Evolutionary conservation across 2,113 vertebrate species (phyloP).

Genomic region (Bujurquina vittata): DNA sequence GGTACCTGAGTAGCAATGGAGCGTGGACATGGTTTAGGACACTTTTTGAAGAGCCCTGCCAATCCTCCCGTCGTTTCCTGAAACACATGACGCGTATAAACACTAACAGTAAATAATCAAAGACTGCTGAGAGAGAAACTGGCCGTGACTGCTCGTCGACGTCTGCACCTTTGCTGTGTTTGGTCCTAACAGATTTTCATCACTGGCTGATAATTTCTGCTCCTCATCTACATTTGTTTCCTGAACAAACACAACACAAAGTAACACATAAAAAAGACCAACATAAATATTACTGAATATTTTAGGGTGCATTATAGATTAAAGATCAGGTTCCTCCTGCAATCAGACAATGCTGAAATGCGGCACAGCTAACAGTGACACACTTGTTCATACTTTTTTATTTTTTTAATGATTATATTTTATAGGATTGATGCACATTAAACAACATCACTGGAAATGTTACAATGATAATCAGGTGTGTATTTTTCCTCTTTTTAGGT

Average conservation of each 20-base stretch:
- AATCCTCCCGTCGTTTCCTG: conserved; percentile 66
- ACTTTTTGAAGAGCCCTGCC: conserved; percentile 61
- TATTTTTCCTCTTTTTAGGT: too few species aligned
- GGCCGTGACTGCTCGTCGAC: too few species aligned
- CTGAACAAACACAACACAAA: conserved; percentile 23
- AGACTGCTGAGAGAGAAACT: background rate
- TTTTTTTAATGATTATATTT: too few species aligned
- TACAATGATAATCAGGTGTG: background rate
- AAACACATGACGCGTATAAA: background rate
- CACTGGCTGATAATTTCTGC: conserved; percentile 21
- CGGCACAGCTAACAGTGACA: too few species aligned
- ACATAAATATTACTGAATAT: background rate
- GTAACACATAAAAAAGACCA: background rate
- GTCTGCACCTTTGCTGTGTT: conserved; percentile 41
- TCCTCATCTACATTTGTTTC: conserved; percentile 5
- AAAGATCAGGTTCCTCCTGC: conserved; percentile 41
- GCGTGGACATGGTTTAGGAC: conserved; percentile 55
- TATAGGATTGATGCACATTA: background rate
- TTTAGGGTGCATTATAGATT: background rate
- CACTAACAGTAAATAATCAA: background rate
- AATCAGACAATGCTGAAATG: background rate
- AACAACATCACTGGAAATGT: background rate
- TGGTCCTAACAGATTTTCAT: conserved; percentile 52
- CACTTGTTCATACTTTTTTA: too few species aligned
- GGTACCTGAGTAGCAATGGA: conserved; percentile 20